A percentile compares a stretch with the other conserved stretches of the same genome.
Conservation (phyloP, 2,888 invertebrate genomes). For the Elegia similella region DNA sequence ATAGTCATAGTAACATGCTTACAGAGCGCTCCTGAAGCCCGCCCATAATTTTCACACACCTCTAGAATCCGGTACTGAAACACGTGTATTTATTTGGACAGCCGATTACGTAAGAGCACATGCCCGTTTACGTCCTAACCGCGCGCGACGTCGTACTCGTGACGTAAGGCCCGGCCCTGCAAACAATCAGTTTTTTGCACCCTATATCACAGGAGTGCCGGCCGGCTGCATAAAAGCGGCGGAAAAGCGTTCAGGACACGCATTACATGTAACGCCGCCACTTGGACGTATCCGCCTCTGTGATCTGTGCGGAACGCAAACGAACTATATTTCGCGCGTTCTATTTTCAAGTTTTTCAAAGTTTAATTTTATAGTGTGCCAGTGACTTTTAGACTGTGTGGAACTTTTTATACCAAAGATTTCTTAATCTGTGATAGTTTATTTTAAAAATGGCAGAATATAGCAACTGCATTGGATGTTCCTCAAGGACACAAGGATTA, state of each 20-base stretch:
- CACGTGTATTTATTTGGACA: slow-evolving; percentile 76
- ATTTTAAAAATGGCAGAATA: slow-evolving; percentile 50
- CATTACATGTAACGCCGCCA: slow-evolving; percentile 72
- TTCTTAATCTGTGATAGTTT: slow-evolving; percentile 63
- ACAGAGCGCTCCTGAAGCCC: neutral
- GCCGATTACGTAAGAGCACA: slow-evolving; percentile 68
- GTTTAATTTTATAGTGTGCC: slow-evolving; percentile 32
- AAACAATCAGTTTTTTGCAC: slow-evolving; percentile 79
- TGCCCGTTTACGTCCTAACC: slow-evolving; percentile 60
- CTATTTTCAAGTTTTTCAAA: slow-evolving; percentile 16
- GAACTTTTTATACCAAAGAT: slow-evolving; percentile 48
- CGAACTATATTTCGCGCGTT: slow-evolving; percentile 17
- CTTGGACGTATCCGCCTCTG: slow-evolving; percentile 66
- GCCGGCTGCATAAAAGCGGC: slow-evolving; percentile 73
- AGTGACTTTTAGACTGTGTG: slow-evolving; percentile 29
- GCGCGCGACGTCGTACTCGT: slow-evolving; percentile 64
- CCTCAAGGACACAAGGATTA: slow-evolving; percentile 45
- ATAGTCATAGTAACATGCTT: too few species aligned
- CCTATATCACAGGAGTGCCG: slow-evolving; percentile 74
- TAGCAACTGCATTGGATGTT: slow-evolving; percentile 56
- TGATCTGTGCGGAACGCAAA: slow-evolving; percentile 31
- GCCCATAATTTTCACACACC: slow-evolving; percentile 60
- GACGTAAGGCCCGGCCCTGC: slow-evolving; percentile 72
- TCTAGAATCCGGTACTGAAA: slow-evolving; percentile 62
- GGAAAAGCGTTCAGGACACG: slow-evolving; percentile 77